Conservation (phyloP, 2,797 vertebrate genomes). For the Cirrhinus molitorella region DNA sequence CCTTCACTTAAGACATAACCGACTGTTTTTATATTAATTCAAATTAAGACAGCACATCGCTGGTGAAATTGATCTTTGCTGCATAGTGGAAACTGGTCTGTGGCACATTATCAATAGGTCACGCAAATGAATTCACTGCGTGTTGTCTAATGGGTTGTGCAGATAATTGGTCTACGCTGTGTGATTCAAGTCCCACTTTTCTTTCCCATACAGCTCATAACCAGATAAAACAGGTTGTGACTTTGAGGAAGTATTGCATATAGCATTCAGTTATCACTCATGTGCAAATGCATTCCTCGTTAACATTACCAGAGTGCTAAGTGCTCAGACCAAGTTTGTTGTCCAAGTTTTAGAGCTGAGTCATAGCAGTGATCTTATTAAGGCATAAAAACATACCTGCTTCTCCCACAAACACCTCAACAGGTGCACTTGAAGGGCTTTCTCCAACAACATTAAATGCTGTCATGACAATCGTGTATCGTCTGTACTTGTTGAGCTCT, state of each 20-base stretch:
- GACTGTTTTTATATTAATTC: neutral
- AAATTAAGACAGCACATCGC: neutral
- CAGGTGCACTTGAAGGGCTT: slow-evolving; percentile 86
- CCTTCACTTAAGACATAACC: neutral
- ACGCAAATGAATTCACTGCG: neutral
- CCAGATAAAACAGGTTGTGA: slow-evolving; percentile 11
- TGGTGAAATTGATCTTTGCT: neutral
- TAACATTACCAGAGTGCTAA: neutral
- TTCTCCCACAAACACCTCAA: slow-evolving; percentile 95
- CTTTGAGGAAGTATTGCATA: neutral
- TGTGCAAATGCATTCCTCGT: neutral
- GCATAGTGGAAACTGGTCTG: slow-evolving; percentile 1
- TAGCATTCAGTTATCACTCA: slow-evolving; percentile 7
- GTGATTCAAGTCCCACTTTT: neutral
- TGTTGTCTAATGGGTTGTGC: neutral
- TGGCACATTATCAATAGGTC: slow-evolving; percentile 16
- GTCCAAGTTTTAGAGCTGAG: neutral
- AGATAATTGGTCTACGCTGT: slow-evolving; percentile 10
- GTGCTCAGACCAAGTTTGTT: neutral
- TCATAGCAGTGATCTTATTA: neutral
- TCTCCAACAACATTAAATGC: slow-evolving; percentile 94
- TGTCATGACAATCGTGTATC: slow-evolving; percentile 91
- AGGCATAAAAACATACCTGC: slow-evolving; percentile 81
- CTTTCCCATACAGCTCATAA: neutral
- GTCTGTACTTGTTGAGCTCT: slow-evolving; percentile 93